Evolutionary conservation across 2,797 vertebrate genomes (phyloP).

Genomic region (Chelon labrosus): DNA sequence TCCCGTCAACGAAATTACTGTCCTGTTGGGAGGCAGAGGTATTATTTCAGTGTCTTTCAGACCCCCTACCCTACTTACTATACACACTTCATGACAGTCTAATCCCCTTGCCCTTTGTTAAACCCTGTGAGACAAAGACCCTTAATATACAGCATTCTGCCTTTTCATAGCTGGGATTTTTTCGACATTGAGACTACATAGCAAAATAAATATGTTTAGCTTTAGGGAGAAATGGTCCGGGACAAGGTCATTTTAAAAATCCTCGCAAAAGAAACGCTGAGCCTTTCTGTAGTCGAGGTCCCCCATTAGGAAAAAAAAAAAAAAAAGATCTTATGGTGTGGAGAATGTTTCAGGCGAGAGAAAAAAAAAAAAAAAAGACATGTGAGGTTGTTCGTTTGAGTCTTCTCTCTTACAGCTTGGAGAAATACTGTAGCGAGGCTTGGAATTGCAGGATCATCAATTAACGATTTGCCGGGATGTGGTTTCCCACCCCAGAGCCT

Average conservation of each 20-base stretch:
- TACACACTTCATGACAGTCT: constrained; percentile 56
- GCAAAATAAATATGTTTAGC: constrained; percentile 52
- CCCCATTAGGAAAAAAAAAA: constrained; percentile 18
- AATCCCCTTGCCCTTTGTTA: constrained; percentile 65
- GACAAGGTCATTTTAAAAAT: constrained; percentile 64
- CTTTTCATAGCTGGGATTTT: constrained; percentile 28
- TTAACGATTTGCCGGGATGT: constrained; percentile 77
- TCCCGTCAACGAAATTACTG: constrained; percentile 72
- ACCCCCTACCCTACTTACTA: constrained; percentile 56
- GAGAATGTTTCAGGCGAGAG: constrained; percentile 42
- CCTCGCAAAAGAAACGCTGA: background rate
- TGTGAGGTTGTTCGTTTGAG: constrained; percentile 48
- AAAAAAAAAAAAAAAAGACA: background rate
- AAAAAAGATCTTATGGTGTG: constrained; percentile 11
- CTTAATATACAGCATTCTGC: constrained; percentile 35
- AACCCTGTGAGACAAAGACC: constrained; percentile 57
- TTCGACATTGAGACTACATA: constrained; percentile 30
- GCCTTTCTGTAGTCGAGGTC: constrained; percentile 2
- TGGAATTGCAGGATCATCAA: constrained; percentile 76
- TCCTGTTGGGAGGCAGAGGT: constrained; percentile 58
- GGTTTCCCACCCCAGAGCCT: constrained; percentile 76
- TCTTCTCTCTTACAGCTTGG: constrained; percentile 36
- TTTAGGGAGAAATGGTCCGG: constrained; percentile 39
- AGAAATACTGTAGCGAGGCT: constrained; percentile 50
- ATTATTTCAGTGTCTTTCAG: constrained; percentile 66